Base-by-base conservation (phyloP, 1,140 invertebrate genomes). In the Magallana angulata region DNA sequence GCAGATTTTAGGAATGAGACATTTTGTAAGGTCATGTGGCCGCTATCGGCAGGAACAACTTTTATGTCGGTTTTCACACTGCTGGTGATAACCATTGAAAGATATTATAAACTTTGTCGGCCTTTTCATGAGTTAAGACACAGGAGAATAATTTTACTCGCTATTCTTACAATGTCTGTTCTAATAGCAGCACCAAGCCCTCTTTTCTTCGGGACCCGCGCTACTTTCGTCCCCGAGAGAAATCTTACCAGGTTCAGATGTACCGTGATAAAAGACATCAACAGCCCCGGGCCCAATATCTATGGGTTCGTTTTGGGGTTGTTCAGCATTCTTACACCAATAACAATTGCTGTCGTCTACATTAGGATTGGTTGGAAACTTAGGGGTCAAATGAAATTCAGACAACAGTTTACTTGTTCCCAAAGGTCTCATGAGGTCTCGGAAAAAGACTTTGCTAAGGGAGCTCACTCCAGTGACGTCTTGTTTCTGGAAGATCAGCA, bases 31-130 rank as follows among this genome's bases (percentile, higher is more conserved):
- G 48, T 71, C 0, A 81, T 89, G 83, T 89, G 88, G 88, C 87
- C 85, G 83, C 60, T 86, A 7, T 68, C 62, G n/a, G 71, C 83
- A 1, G 76, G 71, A 8, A 89, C 88, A 18, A 85, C 88, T 14
- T 85, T 89, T 12, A 64, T 82, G 7, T 89, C 88, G 57, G 80
- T 84, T 24, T 87, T 89, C 14, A 56, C 85, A 7, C 57, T 89
- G n/a, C 71, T 89, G 2, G 82, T 84, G 30, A 89, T 89, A n/a
- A 80, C 85, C 7, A 24, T 87, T 16, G 82, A 89, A 58, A 82
- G 88, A 64, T 89, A 87, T 58, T 82, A 87, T n/a, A 89, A 87
- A 60, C 85, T 89, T 4, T 87, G 85, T 85, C 76, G 80, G 57
- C 88, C 88, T 7, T 89, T 89, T 59, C 58, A 56, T 48, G 59